phyloP scores from a whole-genome alignment of 2,797 vertebrate genomes.

The Gymnocypris eckloni region DNA sequence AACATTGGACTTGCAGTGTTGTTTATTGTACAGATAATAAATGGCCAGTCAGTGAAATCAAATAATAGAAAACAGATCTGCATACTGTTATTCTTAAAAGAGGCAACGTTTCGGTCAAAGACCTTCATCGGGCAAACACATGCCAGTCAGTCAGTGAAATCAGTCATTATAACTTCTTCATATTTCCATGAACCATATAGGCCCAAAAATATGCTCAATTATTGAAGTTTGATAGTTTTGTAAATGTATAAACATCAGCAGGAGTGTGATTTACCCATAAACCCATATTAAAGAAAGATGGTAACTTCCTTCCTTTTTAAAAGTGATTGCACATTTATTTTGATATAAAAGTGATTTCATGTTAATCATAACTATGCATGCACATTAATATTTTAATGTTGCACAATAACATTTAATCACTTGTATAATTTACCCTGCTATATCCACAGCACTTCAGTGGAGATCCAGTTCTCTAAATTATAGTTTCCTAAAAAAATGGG shows the following conservation, averaged over 20 bases:
- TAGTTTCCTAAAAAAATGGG: neutral
- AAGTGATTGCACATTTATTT: neutral
- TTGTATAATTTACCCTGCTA: neutral
- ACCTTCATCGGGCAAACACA: too few species aligned
- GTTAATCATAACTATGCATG: neutral
- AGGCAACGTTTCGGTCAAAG: too few species aligned
- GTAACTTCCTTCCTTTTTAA: neutral
- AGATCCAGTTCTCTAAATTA: neutral
- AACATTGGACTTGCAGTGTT: neutral
- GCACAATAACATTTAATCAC: neutral
- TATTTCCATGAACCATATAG: neutral
- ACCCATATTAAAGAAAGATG: neutral
- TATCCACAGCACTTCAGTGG: neutral
- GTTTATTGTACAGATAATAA: neutral
- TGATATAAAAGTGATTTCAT: neutral
- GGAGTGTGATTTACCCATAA: neutral
- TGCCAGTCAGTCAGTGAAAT: neutral
- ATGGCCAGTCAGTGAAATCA: neutral
- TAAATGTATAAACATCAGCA: neutral
- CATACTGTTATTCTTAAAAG: too few species aligned
- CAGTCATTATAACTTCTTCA: neutral
- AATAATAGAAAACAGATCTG: too few species aligned
- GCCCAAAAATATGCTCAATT: neutral
- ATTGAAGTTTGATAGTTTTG: neutral
- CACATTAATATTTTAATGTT: neutral